phyloP scores from a whole-genome alignment of 2,888 invertebrate species.

The Sceliomorpha sp. region DNA sequence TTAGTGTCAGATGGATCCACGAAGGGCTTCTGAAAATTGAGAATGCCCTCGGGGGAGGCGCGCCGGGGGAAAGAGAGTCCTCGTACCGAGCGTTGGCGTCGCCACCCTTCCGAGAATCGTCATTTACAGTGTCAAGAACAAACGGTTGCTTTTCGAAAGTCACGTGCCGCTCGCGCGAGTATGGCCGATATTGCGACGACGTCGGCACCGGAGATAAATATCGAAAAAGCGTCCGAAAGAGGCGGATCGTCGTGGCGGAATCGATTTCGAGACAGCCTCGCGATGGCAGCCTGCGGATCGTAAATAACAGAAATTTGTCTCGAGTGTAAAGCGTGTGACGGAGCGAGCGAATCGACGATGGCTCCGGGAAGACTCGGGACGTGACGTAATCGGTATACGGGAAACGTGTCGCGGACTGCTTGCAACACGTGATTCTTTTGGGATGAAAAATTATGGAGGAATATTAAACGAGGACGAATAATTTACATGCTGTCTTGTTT shows the following conservation, averaged over 20 bases:
- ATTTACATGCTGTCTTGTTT: no score
- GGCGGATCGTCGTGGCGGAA: no score
- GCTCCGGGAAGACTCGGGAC: no score
- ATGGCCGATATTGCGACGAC: conserved; percentile 12
- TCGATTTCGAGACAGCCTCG: background rate
- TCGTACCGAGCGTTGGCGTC: conserved; percentile 7
- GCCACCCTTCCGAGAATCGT: conserved; percentile 37
- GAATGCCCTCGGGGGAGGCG: conserved; percentile 43
- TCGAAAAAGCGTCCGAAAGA: conserved; percentile 11
- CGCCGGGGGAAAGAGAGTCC: conserved; percentile 23
- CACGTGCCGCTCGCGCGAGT: conserved; percentile 13
- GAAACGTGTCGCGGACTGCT: no score
- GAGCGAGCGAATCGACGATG: no score
- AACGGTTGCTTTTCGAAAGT: conserved; percentile 33
- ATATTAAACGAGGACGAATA: no score
- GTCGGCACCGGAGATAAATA: conserved; percentile 8
- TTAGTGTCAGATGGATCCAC: conserved; percentile 63
- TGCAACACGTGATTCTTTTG: no score
- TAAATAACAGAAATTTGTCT: conserved; percentile 20
- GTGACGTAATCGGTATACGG: no score
- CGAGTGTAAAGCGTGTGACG: conserved; percentile 1
- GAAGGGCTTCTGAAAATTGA: conserved; percentile 60
- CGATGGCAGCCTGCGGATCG: background rate
- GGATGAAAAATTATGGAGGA: no score
- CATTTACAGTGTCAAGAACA: conserved; percentile 50